phyloP scores from a whole-genome alignment of 2,888 invertebrate genomes.

The Tryphoninae sp. region DNA sequence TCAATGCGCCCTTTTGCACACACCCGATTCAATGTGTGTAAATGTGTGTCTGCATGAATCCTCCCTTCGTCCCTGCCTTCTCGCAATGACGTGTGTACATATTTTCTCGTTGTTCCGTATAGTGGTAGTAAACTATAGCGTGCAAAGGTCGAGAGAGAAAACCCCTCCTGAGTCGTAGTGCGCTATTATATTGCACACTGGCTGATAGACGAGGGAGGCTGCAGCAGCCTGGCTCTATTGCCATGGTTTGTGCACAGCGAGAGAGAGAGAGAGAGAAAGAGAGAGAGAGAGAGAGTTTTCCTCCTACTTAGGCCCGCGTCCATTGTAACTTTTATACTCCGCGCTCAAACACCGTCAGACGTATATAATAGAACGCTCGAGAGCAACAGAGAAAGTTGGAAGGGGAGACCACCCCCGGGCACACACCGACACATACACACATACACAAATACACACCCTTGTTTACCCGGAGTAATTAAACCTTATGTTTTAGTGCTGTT shows the following conservation, averaged over 20 bases:
- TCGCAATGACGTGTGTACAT: conserved; percentile 55
- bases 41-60: conserved; percentile 22
- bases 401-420: conserved; percentile 30
- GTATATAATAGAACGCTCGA: conserved; percentile 44
- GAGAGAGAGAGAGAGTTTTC: conserved; percentile 23
- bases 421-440: neutral
- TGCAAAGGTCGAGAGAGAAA: conserved; percentile 30
- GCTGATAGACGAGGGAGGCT: conserved; percentile 50
- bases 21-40: conserved; percentile 26
- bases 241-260: conserved; percentile 8
- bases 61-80: neutral
- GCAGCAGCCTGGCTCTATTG: conserved; percentile 33
- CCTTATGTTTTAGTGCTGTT: conserved; percentile 63
- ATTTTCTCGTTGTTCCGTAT: conserved; percentile 54
- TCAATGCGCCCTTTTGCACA: conserved; percentile 56
- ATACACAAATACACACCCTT: conserved; percentile 45
- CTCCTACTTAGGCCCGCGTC: conserved; percentile 55
- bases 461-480: conserved; percentile 63
- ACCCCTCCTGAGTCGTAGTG: conserved; percentile 32
- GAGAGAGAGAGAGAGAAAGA: conserved; percentile 8
- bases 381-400: conserved; percentile 17
- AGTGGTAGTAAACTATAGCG: conserved; percentile 17
- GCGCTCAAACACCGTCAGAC: conserved; percentile 46
- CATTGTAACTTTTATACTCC: conserved; percentile 63
- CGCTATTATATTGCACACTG: conserved; percentile 31